phyloP scores from a whole-genome alignment of 2,888 invertebrate genomes.

The Eumacrocentrus americanus region DNA sequence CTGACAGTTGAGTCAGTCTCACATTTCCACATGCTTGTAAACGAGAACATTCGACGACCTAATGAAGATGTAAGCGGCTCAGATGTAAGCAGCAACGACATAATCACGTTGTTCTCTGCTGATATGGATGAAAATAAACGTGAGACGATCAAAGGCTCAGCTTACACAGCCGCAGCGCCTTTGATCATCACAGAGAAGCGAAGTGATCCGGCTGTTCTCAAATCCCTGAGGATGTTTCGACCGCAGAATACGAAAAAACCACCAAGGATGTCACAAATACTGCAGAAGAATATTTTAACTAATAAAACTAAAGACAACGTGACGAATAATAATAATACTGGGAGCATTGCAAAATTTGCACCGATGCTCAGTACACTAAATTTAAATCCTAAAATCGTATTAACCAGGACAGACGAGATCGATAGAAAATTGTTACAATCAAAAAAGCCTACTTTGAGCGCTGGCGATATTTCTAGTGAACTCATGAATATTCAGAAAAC shows the following conservation, averaged over 20 bases:
- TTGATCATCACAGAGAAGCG: slow-evolving; percentile 57
- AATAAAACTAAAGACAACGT: slow-evolving; percentile 36
- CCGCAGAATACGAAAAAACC: slow-evolving; percentile 53
- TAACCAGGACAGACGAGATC: slow-evolving; percentile 56
- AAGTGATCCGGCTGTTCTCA: slow-evolving; percentile 64
- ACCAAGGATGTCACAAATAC: slow-evolving; percentile 36
- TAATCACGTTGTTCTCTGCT: slow-evolving; percentile 57
- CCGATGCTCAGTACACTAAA: slow-evolving; percentile 60
- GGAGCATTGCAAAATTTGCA: slow-evolving; percentile 48
- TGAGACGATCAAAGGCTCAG: slow-evolving; percentile 57
- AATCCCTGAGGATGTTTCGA: slow-evolving; percentile 64
- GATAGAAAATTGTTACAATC: slow-evolving; percentile 46
- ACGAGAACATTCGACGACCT: slow-evolving; percentile 50
- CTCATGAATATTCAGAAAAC: slow-evolving; percentile 54
- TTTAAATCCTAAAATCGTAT: slow-evolving; percentile 60
- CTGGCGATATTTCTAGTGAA: slow-evolving; percentile 52
- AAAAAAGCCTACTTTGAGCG: slow-evolving; percentile 50
- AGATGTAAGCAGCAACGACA: slow-evolving; percentile 56
- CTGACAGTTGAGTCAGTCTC: slow-evolving; percentile 59
- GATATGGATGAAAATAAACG: slow-evolving; percentile 58
- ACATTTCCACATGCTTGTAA: slow-evolving; percentile 56
- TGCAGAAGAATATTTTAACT: slow-evolving; percentile 29
- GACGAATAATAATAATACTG: slow-evolving; percentile 31
- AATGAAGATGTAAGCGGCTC: slow-evolving; percentile 49
- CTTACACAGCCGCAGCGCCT: slow-evolving; percentile 54